Conservation (phyloP, 2,888 invertebrate genomes). For the Ceriagrion tenellum region DNA sequence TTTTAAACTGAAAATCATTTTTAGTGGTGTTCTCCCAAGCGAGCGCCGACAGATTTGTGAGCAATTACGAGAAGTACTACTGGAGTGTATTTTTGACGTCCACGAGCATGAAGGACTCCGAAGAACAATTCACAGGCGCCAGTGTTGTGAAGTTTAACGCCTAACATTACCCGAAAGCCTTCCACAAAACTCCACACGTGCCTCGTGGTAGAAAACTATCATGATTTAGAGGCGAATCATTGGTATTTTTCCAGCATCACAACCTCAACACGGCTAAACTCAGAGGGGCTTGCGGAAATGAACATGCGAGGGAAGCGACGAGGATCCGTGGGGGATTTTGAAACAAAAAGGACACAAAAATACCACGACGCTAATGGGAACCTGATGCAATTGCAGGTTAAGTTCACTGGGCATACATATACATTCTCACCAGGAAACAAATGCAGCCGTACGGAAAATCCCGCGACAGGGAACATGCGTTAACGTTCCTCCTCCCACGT, state of each 20-base stretch:
- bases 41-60: too few species aligned
- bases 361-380: not conserved
- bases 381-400: not conserved
- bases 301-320: not conserved
- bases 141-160: too few species aligned
- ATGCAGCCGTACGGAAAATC: not conserved
- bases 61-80: too few species aligned
- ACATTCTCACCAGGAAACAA: not conserved
- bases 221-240: not conserved
- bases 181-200: too few species aligned
- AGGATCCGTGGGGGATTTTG: not conserved
- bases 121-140: too few species aligned
- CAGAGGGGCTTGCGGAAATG: not conserved
- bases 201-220: too few species aligned
- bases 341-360: not conserved
- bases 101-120: too few species aligned
- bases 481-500: not conserved
- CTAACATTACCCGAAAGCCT: too few species aligned
- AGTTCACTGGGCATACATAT: not conserved
- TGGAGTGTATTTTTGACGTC: too few species aligned
- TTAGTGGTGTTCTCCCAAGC: not conserved
- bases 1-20: not conserved
- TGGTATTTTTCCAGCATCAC: not conserved
- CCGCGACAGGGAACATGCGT: not conserved
- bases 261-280: too few species aligned